Base-by-base conservation (phyloP, 2,797 vertebrate genomes). In the Pygocentrus nattereri region DNA sequence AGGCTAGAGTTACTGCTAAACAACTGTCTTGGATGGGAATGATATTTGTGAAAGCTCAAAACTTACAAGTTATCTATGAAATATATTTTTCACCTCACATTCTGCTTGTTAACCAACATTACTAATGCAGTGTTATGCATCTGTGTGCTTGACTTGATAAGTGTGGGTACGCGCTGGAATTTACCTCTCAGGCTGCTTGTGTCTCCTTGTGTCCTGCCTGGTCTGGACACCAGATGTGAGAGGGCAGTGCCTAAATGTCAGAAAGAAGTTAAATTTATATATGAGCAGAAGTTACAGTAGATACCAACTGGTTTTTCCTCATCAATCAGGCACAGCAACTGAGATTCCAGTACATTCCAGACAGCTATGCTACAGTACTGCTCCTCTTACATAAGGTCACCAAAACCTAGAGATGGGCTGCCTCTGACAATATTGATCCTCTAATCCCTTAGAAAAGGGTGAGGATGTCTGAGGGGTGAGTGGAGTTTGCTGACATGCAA, bases 191-290 rank as follows among this genome's bases (percentile, higher is more conserved):
- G 85, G 49, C 85, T 82, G 79, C 90, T 88, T 81, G 89, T 91
- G 90, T 94, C 93, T 56, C 90, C 91, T 82, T 92, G 92, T 61
- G 82, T 74, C 56, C 89, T 88, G 85, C 86, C 89, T 78, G 93
- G 89, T 59, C 90, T 88, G 61, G 85, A 85, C 81, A 92, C 83
- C 84, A 93, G 88, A 72, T 90, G 92, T 74, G 94, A 90, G 76
- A 90, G 74, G 5, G 80, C 82, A 25, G 90, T 89, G 25, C 90
- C 93, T 95, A 68, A 52, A 84, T 54, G 12, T n/a, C 19, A 76
- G 87, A 72, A 41, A 13, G 0, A 82, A 64, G 73, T 76, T 8
- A 44, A 18, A 31, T 61, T 71, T 82, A 30, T 56, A 62, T 30
- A 70, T 61, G 54, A 12, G 0, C 41, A 59, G 0, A 69, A 61